phyloP scores from a whole-genome alignment of 2,113 vertebrate species.

The Bubo blakistoni region DNA sequence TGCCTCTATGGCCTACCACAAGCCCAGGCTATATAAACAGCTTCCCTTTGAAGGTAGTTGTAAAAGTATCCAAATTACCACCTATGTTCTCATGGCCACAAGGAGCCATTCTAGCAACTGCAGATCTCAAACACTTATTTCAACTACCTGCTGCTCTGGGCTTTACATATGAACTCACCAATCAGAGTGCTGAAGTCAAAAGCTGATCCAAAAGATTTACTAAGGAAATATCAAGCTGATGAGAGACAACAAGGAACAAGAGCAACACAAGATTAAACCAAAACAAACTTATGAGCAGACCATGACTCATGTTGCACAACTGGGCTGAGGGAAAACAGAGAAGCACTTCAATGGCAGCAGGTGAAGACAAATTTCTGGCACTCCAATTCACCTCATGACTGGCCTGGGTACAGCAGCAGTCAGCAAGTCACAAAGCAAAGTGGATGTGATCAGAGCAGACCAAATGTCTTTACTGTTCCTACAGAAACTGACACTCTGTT shows the following conservation, averaged over 20 bases:
- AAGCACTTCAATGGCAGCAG: neutral
- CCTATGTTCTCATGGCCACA: neutral
- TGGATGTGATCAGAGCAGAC: neutral
- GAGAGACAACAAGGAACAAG: neutral
- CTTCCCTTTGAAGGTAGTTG: neutral
- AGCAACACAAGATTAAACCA: neutral
- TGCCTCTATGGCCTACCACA: fast-evolving
- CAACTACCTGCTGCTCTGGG: neutral
- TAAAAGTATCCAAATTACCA: neutral
- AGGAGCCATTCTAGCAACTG: neutral
- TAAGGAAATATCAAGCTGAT: neutral
- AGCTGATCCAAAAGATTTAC: neutral
- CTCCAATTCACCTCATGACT: neutral
- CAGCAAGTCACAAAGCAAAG: neutral
- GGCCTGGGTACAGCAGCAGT: neutral
- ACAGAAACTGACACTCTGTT: neutral
- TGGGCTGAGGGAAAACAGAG: neutral
- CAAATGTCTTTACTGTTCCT: neutral
- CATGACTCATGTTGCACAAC: neutral
- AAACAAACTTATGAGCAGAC: neutral
- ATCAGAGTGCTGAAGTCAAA: neutral
- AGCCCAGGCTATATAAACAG: neutral
- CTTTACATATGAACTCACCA: neutral
- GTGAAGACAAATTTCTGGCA: conserved; percentile 6
- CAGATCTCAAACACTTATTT: neutral